Conservation (phyloP, 1,140 invertebrate species). For the Drosophila sturtevanti region DNA sequence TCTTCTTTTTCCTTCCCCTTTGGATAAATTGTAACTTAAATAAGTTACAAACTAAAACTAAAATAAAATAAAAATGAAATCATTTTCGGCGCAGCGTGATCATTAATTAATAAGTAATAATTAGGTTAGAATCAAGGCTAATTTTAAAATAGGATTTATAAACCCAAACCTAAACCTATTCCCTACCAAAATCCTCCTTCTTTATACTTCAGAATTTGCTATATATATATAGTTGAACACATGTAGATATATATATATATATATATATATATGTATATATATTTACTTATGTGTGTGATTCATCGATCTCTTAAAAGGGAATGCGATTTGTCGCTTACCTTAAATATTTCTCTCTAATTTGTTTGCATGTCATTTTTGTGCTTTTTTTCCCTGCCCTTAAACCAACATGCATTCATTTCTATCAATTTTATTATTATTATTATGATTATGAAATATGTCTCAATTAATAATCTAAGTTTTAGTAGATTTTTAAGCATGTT, state of each 20-base stretch:
- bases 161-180: not conserved
- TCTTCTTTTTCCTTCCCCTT: conserved; percentile 2
- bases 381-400: too few species aligned
- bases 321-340: not conserved
- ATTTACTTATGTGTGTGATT: conserved; percentile 50
- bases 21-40: conserved; percentile 44
- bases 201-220: conserved; percentile 1
- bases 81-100: conserved; percentile 77
- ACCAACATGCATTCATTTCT: conserved; percentile 10
- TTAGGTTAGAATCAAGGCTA: conserved; percentile 32
- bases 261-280: conserved; percentile 32
- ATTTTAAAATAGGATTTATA: not conserved
- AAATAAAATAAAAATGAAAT: conserved; percentile 26
- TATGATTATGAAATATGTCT: conserved; percentile 43
- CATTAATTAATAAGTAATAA: conserved; percentile 70
- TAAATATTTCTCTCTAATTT: not conserved
- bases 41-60: conserved; percentile 22
- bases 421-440: conserved; percentile 1
- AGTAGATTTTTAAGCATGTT: conserved; percentile 48
- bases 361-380: not conserved
- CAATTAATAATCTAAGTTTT: too few species aligned
- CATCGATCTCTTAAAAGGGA: conserved; percentile 40
- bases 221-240: conserved; percentile 18
- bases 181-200: not conserved
- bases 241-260: conserved; percentile 26